Conservation (phyloP, 2,113 vertebrate species). For the Ariopsis seemanni region DNA sequence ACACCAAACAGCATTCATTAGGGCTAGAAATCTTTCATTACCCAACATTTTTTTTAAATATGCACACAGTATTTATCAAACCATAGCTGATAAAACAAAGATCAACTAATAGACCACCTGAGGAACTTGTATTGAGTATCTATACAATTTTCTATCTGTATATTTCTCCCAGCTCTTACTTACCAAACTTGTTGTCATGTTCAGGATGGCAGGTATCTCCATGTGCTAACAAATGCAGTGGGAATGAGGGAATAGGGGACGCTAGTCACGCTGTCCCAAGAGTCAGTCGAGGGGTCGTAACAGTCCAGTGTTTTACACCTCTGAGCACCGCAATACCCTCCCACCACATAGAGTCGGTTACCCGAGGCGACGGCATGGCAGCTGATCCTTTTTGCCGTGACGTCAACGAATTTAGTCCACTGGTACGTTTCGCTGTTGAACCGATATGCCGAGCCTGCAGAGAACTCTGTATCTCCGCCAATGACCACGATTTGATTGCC, state of each 20-base stretch:
- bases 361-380: slow-evolving; percentile 82
- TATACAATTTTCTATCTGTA: not conserved
- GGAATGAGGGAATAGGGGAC: slow-evolving; percentile 84
- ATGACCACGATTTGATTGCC: slow-evolving; percentile 81
- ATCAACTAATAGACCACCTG: too few relatives aligned
- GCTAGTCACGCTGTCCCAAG: slow-evolving; percentile 82
- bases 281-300: slow-evolving; percentile 80
- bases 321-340: slow-evolving; percentile 82
- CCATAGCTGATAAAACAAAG: not conserved
- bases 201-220: slow-evolving; percentile 82
- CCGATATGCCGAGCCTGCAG: slow-evolving; percentile 80
- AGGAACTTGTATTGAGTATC: not conserved
- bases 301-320: slow-evolving; percentile 82
- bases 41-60: not conserved
- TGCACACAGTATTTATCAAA: not conserved
- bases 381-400: slow-evolving; percentile 79
- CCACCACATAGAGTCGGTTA: slow-evolving; percentile 81
- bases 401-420: slow-evolving; percentile 82
- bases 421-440: slow-evolving; percentile 85
- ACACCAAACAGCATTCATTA: slow-evolving; percentile 61
- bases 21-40: slow-evolving; percentile 60
- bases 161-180: slow-evolving; percentile 56
- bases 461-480: slow-evolving; percentile 81
- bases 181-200: slow-evolving; percentile 54
- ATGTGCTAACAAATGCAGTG: slow-evolving; percentile 84